phyloP scores from a whole-genome alignment of 2,797 vertebrate genomes.

The Diceros bicornis region DNA sequence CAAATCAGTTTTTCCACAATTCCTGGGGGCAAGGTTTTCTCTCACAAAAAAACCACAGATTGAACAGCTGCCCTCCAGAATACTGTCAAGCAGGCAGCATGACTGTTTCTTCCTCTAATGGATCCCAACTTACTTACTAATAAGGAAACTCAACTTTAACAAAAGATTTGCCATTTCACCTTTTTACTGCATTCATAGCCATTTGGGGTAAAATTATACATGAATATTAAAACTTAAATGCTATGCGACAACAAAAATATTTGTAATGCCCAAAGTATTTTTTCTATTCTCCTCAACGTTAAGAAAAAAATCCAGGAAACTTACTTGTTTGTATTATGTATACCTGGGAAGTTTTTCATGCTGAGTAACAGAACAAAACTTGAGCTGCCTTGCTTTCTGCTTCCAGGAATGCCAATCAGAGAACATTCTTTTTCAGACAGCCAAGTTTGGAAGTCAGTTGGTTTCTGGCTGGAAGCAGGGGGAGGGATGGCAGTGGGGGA shows the following conservation, averaged over 20 bases:
- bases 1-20: neutral
- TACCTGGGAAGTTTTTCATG: conserved; percentile 58
- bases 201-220: neutral
- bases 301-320: neutral
- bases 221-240: neutral
- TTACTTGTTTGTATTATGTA: neutral
- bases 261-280: neutral
- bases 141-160: conserved; percentile 2
- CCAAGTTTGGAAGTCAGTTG: conserved; percentile 87
- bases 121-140: neutral
- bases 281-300: neutral
- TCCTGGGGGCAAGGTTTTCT: neutral
- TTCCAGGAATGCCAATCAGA: conserved; percentile 83
- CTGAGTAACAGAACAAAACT: conserved; percentile 71
- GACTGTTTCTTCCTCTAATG: conserved; percentile 14
- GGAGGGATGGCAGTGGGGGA: conserved; percentile 56
- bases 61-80: neutral
- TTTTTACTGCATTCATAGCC: neutral
- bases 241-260: neutral
- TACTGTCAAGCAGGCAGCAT: neutral
- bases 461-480: conserved; percentile 76
- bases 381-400: conserved; percentile 80
- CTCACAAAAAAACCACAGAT: neutral
- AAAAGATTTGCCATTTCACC: neutral
- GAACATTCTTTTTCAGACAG: conserved; percentile 87